Conservation (phyloP, 2,888 invertebrate genomes). For the Fissipunctia ypsillon region DNA sequence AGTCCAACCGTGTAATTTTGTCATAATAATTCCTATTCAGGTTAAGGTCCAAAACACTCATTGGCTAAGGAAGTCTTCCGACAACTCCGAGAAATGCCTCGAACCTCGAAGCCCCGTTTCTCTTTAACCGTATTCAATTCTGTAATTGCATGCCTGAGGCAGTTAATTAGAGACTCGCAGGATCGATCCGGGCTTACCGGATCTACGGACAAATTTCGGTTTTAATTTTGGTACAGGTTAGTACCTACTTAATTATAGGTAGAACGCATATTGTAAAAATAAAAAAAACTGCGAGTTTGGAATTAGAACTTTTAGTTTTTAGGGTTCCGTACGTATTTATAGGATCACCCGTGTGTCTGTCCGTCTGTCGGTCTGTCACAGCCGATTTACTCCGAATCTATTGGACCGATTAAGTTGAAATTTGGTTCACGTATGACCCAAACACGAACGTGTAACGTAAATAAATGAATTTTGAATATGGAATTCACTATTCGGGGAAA, state of each 20-base stretch:
- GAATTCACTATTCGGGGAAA: too few species aligned
- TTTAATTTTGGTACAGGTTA: conserved; percentile 11
- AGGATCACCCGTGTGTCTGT: too few species aligned
- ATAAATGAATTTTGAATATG: too few species aligned
- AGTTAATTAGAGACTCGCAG: conserved; percentile 9
- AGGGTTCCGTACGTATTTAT: too few species aligned
- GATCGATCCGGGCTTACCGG: background rate
- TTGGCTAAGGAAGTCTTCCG: background rate
- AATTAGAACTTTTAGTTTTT: too few species aligned
- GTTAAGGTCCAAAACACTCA: background rate
- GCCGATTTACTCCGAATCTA: too few species aligned
- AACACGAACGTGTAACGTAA: too few species aligned
- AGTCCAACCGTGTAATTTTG: background rate
- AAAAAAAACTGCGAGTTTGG: too few species aligned
- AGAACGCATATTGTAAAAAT: too few species aligned
- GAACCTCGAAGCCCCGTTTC: background rate
- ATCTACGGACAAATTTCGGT: background rate
- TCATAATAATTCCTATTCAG: background rate
- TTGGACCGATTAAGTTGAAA: too few species aligned
- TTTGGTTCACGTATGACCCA: too few species aligned
- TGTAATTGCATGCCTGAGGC: conserved; percentile 4
- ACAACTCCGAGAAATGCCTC: background rate
- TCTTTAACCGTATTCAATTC: background rate
- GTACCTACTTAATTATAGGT: background rate
- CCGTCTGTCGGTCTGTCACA: too few species aligned